Conservation (phyloP, 2,113 vertebrate species). For the Eira barbara region DNA sequence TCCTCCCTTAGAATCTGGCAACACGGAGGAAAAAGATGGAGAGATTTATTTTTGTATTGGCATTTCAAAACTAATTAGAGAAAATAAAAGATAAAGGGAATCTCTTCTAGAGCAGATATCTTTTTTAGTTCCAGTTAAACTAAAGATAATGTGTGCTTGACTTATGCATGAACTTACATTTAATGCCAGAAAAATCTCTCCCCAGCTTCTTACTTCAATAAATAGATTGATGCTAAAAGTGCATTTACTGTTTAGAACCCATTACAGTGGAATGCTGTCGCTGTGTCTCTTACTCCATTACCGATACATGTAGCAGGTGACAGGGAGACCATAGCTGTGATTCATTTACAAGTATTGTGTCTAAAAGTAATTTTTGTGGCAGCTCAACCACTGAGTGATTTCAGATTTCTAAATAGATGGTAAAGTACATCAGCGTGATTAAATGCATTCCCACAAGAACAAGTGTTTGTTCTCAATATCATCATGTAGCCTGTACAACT, state of each 20-base stretch:
- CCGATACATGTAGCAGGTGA: constrained; percentile 70
- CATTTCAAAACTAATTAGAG: background rate
- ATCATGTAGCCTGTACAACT: constrained; percentile 25
- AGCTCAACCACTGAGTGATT: constrained; percentile 72
- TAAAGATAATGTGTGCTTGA: constrained; percentile 26
- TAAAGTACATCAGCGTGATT: constrained; percentile 72
- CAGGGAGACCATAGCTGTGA: constrained; percentile 73
- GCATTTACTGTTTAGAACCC: background rate
- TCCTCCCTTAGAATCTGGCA: background rate
- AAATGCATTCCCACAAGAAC: constrained; percentile 72
- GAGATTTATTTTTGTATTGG: background rate
- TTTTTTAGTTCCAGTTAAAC: background rate
- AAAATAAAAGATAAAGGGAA: background rate
- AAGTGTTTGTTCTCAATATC: constrained; percentile 79
- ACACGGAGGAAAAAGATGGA: background rate
- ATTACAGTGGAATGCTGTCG: constrained; percentile 8
- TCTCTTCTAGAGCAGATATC: background rate
- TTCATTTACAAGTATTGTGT: constrained; percentile 75
- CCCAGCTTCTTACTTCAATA: background rate
- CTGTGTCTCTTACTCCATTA: constrained; percentile 36
- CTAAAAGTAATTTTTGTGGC: constrained; percentile 80
- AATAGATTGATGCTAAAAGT: background rate
- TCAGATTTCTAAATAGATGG: constrained; percentile 79
- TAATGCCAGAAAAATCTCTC: constrained; percentile 2
- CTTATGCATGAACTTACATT: constrained; percentile 35